phyloP scores from a whole-genome alignment of 2,888 invertebrate genomes.

The Drosophila kambysellisi region DNA sequence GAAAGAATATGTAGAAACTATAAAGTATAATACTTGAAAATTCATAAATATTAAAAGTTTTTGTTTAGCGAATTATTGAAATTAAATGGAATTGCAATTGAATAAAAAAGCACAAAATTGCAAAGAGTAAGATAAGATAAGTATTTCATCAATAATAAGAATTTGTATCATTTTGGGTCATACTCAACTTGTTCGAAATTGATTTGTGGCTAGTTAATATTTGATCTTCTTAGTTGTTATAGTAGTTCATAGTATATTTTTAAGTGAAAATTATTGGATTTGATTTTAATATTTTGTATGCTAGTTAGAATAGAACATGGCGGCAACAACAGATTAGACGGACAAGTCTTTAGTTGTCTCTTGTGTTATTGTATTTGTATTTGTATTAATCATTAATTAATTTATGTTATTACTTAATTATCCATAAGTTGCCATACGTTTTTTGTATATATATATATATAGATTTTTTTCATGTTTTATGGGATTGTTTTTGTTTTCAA shows the following conservation, averaged over 20 bases:
- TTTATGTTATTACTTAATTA: conserved; percentile 58
- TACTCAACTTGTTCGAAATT: conserved; percentile 79
- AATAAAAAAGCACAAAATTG: conserved; percentile 69
- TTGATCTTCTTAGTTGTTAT: conserved; percentile 42
- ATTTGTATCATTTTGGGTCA: conserved; percentile 64
- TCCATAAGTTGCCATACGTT: conserved; percentile 61
- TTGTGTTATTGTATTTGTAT: conserved; percentile 37
- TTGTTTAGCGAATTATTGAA: conserved; percentile 56
- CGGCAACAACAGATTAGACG: conserved; percentile 58
- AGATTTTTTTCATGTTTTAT: conserved; percentile 39
- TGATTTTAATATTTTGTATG: conserved; percentile 47
- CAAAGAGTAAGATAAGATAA: conserved; percentile 41
- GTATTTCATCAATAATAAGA: conserved; percentile 56
- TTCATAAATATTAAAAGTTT: conserved; percentile 16
- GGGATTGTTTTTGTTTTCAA: conserved; percentile 53
- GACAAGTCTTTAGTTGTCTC: conserved; percentile 38
- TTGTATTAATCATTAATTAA: conserved; percentile 36
- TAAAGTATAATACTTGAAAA: conserved; percentile 23
- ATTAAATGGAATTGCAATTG: conserved; percentile 56
- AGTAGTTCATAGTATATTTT: conserved; percentile 42
- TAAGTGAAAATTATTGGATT: conserved; percentile 44
- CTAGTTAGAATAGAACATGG: conserved; percentile 57
- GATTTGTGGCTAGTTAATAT: conserved; percentile 56
- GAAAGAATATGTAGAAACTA: conserved; percentile 28
- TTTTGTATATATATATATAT: conserved; percentile 21